Conservation (phyloP, 2,797 vertebrate genomes). For the Myotis vivesi region DNA sequence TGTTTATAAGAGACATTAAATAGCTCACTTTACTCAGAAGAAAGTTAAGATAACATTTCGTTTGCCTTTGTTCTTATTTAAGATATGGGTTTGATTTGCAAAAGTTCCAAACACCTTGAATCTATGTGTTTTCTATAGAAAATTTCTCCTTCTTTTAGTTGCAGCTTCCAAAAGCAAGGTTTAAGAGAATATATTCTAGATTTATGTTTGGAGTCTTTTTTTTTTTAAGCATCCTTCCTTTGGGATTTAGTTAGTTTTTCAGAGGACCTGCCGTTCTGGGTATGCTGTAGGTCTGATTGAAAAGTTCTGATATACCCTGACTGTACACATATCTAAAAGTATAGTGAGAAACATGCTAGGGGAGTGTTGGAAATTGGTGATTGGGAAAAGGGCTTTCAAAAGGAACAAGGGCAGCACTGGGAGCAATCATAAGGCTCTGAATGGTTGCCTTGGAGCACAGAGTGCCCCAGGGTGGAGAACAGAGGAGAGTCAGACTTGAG, state of each 20-base stretch:
- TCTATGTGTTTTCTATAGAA: neutral
- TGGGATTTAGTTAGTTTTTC: neutral
- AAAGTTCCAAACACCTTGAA: neutral
- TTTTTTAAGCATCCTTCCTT: neutral
- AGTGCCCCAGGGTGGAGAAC: neutral
- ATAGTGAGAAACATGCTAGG: neutral
- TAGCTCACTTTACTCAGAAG: neutral
- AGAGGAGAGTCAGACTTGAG: neutral
- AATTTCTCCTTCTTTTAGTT: neutral
- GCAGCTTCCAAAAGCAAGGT: neutral
- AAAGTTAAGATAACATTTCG: neutral
- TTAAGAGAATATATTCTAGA: slow-evolving; percentile 5
- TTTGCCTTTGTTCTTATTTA: neutral
- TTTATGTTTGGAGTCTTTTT: neutral
- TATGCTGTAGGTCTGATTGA: neutral
- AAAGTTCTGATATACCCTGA: neutral
- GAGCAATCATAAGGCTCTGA: neutral
- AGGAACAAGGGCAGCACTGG: neutral
- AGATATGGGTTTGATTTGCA: slow-evolving; percentile 12
- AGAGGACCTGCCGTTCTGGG: neutral
- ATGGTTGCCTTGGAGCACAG: neutral
- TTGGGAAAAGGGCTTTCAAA: neutral
- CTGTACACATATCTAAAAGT: neutral
- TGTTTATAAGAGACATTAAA: neutral
- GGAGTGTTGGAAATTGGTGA: neutral